These are phyloP conservation scores for Gerris buenoi DNA, from an alignment of 1,140 invertebrate genomes.

Conservation along the genomic window DNA sequence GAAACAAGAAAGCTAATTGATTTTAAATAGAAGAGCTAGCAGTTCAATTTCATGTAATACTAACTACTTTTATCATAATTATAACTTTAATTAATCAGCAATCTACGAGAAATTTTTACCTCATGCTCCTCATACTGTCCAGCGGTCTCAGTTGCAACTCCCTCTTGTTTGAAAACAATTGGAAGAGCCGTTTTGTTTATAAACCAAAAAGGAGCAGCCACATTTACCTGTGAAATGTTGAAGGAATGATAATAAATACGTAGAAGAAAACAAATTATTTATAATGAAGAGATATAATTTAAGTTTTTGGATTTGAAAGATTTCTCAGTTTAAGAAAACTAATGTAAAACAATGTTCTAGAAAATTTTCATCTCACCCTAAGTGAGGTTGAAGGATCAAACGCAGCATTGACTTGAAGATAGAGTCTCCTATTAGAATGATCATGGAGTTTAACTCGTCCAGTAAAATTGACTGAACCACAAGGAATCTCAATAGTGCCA, in stretches of 20 bases:
- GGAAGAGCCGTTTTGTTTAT: constrained; percentile 90
- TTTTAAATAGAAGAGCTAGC: too few relatives aligned
- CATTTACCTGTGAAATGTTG: constrained; percentile 52
- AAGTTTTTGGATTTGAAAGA: too few relatives aligned
- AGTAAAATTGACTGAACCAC: constrained; percentile 33
- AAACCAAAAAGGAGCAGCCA: constrained; percentile 85
- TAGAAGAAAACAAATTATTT: background rate
- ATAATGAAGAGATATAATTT: background rate
- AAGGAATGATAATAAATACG: constrained; percentile 17
- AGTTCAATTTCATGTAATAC: too few relatives aligned
- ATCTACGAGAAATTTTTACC: constrained; percentile 28
- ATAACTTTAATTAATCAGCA: background rate
- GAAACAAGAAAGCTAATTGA: too few relatives aligned
- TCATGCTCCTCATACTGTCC: constrained; percentile 94
- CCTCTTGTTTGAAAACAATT: constrained; percentile 85
- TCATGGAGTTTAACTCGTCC: constrained; percentile 50
- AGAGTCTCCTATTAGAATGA: constrained; percentile 48
- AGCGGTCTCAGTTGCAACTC: constrained; percentile 56
- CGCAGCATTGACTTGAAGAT: constrained; percentile 41
- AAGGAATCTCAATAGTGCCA: constrained; percentile 37
- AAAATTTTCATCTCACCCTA: background rate
- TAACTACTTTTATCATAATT: too few relatives aligned
- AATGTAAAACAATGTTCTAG: too few relatives aligned
- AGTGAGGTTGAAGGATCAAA: background rate
- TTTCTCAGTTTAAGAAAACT: too few relatives aligned